These are phyloP conservation scores for Chrysolina haemoptera DNA, from an alignment of 2,888 invertebrate genomes.

Conservation along the genomic window DNA sequence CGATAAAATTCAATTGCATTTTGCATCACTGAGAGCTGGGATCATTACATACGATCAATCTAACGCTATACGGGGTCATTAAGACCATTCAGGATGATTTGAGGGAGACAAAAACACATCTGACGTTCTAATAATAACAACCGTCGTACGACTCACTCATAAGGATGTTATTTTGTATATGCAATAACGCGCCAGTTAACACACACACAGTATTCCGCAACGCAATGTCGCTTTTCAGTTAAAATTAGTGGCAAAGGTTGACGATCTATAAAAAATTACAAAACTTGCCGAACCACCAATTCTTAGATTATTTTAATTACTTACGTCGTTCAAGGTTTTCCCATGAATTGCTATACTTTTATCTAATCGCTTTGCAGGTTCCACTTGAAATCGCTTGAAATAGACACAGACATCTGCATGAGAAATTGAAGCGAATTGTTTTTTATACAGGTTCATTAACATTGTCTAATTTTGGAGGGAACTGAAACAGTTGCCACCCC, in stretches of 20 bases:
- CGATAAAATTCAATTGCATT: no score
- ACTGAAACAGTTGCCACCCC: no score
- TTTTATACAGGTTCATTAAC: no score
- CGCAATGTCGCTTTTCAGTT: neutral
- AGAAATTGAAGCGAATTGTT: no score
- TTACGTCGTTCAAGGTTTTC: neutral
- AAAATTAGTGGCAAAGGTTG: conserved; percentile 14
- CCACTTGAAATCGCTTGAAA: neutral
- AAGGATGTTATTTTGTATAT: conserved; percentile 17
- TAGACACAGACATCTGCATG: neutral
- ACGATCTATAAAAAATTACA: conserved; percentile 9
- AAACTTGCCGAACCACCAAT: neutral
- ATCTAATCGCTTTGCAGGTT: neutral
- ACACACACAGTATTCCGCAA: neutral
- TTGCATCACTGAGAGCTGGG: no score
- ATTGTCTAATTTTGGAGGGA: no score
- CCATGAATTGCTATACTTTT: neutral
- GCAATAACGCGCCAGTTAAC: neutral
- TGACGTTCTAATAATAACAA: neutral
- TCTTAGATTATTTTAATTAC: neutral
- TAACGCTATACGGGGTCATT: neutral
- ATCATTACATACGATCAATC: neutral
- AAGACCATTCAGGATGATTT: neutral
- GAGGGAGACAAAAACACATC: conserved; percentile 5
- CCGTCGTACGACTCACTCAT: neutral